A percentile compares a stretch with the other conserved stretches of the same genome.
Evolutionary conservation across 2,113 vertebrate genomes (phyloP).

Genomic region (Anoura caudifer): DNA sequence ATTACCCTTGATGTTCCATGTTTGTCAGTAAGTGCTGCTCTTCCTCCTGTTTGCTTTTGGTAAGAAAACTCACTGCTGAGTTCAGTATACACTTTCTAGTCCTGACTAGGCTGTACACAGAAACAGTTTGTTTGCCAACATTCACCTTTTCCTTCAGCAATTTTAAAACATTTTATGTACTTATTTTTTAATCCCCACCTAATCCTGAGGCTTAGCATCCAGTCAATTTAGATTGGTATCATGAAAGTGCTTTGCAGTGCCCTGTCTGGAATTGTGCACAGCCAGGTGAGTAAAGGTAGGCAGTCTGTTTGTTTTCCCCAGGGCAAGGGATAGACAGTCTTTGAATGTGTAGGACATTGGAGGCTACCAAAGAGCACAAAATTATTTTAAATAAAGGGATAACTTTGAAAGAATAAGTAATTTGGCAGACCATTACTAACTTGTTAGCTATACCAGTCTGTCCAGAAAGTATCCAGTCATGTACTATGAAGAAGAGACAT

Average conservation of each 20-base stretch:
- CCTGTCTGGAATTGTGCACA: background rate
- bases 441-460: background rate
- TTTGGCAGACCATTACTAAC: background rate
- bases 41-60: no score
- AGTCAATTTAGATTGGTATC: background rate
- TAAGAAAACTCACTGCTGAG: background rate
- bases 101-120: background rate
- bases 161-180: background rate
- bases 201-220: background rate
- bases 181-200: background rate
- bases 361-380: background rate
- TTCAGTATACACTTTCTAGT: background rate
- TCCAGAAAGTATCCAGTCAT: no score
- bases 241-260: rapidly evolving
- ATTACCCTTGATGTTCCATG: background rate
- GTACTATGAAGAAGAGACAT: no score
- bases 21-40: background rate
- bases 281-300: no score
- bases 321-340: background rate
- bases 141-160: background rate
- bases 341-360: background rate
- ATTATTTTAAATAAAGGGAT: background rate
- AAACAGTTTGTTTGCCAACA: background rate
- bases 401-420: background rate
- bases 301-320: background rate